Evolutionary conservation across 2,888 invertebrate genomes (phyloP).

Genomic region (Hydrotaea cyrtoneurina): DNA sequence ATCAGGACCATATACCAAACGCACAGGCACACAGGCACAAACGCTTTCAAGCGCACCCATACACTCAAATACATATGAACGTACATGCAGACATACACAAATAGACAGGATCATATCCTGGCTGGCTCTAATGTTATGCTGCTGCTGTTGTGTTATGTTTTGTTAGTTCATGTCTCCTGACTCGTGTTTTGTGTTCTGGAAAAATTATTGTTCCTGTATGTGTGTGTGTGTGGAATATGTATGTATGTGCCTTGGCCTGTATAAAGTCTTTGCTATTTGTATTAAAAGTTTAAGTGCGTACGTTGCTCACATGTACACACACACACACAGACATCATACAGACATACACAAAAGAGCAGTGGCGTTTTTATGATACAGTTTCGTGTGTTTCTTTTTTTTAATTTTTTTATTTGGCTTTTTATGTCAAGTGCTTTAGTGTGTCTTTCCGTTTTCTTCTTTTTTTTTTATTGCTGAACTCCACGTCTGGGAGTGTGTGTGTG

Average conservation of each 20-base stretch:
- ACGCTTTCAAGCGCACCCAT: no score
- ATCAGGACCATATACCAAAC: slow-evolving; percentile 28
- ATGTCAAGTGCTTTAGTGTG: slow-evolving; percentile 45
- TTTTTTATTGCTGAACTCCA: neutral
- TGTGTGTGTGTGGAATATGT: no score
- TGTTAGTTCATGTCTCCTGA: slow-evolving; percentile 7
- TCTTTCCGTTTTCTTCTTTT: slow-evolving; percentile 7
- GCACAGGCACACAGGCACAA: neutral
- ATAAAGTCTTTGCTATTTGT: slow-evolving; percentile 6
- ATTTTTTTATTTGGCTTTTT: neutral
- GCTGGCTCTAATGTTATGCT: neutral
- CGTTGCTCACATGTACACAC: slow-evolving; percentile 12
- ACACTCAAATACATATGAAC: slow-evolving; percentile 8
- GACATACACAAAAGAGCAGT: slow-evolving; percentile 37
- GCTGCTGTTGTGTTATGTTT: neutral
- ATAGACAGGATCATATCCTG: neutral
- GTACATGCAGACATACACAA: slow-evolving; percentile 1
- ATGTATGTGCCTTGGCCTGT: neutral
- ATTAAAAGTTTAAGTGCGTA: slow-evolving; percentile 54
- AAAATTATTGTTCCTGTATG: neutral
- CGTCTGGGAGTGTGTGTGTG: neutral
- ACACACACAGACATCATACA: neutral
- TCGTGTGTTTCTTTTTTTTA: neutral
- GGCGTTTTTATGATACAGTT: slow-evolving; percentile 41
- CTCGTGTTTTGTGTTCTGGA: neutral